Evolutionary conservation across 2,113 vertebrate species (phyloP).

Genomic region (Dasyornis broadbenti): DNA sequence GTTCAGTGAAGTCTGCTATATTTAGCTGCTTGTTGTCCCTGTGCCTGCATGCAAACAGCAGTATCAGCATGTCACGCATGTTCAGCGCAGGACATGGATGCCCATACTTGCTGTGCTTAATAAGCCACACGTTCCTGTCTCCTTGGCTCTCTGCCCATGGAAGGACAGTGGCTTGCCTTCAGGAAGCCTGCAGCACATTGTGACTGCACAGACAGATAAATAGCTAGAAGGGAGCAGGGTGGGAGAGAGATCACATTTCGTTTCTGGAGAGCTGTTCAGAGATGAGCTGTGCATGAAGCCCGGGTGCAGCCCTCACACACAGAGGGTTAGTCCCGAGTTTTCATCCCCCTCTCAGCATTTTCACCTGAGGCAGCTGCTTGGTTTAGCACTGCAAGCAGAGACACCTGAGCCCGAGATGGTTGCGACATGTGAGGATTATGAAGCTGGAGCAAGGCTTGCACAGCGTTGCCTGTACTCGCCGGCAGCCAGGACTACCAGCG

Average conservation of each 20-base stretch:
- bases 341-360: fast-evolving
- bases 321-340: neutral
- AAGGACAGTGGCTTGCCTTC: neutral
- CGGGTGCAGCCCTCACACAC: fast-evolving
- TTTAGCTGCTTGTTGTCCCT: neutral
- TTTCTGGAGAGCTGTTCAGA: neutral
- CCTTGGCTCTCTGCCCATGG: neutral
- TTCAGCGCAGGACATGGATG: fast-evolving
- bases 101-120: neutral
- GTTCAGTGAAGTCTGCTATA: neutral
- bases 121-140: fast-evolving
- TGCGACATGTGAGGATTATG: neutral
- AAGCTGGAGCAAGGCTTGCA: neutral
- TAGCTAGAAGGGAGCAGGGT: neutral
- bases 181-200: fast-evolving
- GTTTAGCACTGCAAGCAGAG: neutral
- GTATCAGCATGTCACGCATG: fast-evolving
- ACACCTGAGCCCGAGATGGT: neutral
- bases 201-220: neutral
- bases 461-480: neutral
- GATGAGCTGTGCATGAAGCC: neutral
- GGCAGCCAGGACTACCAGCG: fast-evolving
- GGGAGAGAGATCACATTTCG: fast-evolving
- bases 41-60: neutral
- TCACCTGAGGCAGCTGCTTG: neutral